Conservation (phyloP, 1,140 invertebrate genomes). For the Atta colombica region DNA sequence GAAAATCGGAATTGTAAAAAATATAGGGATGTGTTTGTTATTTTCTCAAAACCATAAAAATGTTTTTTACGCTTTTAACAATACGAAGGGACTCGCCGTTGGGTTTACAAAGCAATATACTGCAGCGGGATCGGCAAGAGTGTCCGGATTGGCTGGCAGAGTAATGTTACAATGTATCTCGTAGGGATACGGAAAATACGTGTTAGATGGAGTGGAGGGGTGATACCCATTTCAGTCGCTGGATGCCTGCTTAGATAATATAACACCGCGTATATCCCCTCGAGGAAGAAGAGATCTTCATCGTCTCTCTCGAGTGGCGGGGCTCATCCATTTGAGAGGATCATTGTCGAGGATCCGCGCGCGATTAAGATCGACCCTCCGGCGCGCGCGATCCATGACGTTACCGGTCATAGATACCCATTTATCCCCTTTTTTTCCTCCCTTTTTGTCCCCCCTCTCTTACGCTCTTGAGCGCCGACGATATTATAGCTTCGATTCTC, state of each 20-base stretch:
- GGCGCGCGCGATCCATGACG: constrained; percentile 59
- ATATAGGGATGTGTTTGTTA: not conserved
- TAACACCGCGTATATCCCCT: constrained; percentile 77
- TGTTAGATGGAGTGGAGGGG: constrained; percentile 38
- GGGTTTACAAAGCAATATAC: constrained; percentile 58
- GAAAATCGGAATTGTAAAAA: not conserved
- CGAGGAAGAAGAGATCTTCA: constrained; percentile 77
- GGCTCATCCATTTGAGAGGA: constrained; percentile 83
- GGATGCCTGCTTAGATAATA: constrained; percentile 38
- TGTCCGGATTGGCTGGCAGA: constrained; percentile 47
- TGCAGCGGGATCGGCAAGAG: constrained; percentile 45
- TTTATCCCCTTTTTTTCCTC: constrained; percentile 67
- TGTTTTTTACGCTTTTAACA: constrained; percentile 9
- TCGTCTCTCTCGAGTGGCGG: constrained; percentile 78
- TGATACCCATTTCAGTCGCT: constrained; percentile 58
- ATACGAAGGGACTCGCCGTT: constrained; percentile 5
- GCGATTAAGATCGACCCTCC: constrained; percentile 83
- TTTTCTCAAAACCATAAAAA: constrained; percentile 18
- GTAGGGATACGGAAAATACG: constrained; percentile 70
- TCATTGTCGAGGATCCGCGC: constrained; percentile 80
- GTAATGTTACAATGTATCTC: constrained; percentile 8
- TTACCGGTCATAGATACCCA: constrained; percentile 67
- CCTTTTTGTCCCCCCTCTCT: constrained; percentile 49
- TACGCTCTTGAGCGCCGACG: not conserved
- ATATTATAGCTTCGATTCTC: not conserved